phyloP scores from a whole-genome alignment of 2,888 invertebrate genomes.

The Drosophila trichaetosa region DNA sequence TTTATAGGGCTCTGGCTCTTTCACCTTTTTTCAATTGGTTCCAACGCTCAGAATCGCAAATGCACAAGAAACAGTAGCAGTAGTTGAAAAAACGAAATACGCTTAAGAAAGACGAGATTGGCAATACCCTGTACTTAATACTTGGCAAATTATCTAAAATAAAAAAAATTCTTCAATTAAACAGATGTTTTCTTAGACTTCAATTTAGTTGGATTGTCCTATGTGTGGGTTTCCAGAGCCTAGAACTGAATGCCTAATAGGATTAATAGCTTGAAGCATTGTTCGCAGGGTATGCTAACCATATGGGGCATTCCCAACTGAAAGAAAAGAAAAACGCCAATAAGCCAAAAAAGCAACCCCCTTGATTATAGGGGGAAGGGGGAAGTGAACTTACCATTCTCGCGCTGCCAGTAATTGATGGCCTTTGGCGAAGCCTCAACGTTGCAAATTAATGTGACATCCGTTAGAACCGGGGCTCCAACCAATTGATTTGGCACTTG shows the following conservation, averaged over 20 bases:
- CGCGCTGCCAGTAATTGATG: slow-evolving; percentile 97
- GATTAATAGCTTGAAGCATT: neutral
- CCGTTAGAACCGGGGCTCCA: slow-evolving; percentile 93
- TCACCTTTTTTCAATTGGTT: neutral
- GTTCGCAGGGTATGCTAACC: slow-evolving; percentile 9
- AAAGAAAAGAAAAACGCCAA: slow-evolving; percentile 31
- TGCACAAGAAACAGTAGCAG: slow-evolving; percentile 15
- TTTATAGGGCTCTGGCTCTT: slow-evolving; percentile 56
- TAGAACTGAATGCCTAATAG: neutral
- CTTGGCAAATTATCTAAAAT: neutral
- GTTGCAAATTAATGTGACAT: slow-evolving; percentile 93
- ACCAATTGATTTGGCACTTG: slow-evolving; percentile 97
- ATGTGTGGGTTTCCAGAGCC: neutral
- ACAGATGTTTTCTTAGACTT: neutral
- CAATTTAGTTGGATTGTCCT: neutral
- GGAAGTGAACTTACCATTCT: slow-evolving; percentile 89
- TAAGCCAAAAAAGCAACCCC: slow-evolving; percentile 21
- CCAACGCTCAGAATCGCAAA: slow-evolving; percentile 48
- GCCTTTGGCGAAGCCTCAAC: slow-evolving; percentile 97
- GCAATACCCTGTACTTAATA: slow-evolving; percentile 14
- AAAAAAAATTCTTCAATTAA: neutral
- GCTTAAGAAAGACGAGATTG: too few species aligned
- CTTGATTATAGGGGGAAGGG: neutral
- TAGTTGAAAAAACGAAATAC: neutral
- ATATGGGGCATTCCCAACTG: neutral